Percentiles rank a stretch among this genome's conserved stretches.
Evolutionary conservation across 2,113 vertebrate genomes (phyloP).

Genomic region (Prochilodus magdalenae): DNA sequence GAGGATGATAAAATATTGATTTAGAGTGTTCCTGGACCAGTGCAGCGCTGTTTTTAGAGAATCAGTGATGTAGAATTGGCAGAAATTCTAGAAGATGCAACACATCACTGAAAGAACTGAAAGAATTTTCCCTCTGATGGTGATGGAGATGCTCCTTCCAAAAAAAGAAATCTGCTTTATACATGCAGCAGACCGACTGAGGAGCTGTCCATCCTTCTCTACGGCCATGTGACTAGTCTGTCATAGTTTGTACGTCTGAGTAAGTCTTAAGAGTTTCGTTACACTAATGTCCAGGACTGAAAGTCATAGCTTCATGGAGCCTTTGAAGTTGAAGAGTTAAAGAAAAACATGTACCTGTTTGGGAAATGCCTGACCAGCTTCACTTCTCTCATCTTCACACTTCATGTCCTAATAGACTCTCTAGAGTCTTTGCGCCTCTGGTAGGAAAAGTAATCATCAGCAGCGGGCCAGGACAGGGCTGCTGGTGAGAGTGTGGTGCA

Average conservation of each 20-base stretch:
- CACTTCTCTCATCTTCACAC: slow-evolving; percentile 30
- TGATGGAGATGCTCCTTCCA: neutral
- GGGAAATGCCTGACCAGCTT: slow-evolving; percentile 4
- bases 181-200: neutral
- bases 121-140: neutral
- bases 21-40: neutral
- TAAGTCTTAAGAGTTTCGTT: neutral
- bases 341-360: slow-evolving; percentile 16
- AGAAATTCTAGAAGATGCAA: neutral
- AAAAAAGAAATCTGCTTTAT: neutral
- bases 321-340: slow-evolving; percentile 13
- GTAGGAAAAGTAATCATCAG: slow-evolving; percentile 51
- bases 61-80: neutral
- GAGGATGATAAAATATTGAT: neutral
- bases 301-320: neutral
- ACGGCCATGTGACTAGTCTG: neutral
- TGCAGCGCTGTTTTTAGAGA: neutral
- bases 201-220: neutral
- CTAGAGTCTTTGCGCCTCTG: slow-evolving; percentile 48
- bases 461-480: slow-evolving; percentile 22
- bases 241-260: neutral
- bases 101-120: neutral
- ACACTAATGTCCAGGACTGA: neutral
- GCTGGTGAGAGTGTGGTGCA: slow-evolving; percentile 29
- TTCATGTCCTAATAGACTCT: slow-evolving; percentile 39